These are phyloP conservation scores for Halcyon smyrnensis DNA, from an alignment of 2,797 vertebrate genomes.

Conservation along the genomic window DNA sequence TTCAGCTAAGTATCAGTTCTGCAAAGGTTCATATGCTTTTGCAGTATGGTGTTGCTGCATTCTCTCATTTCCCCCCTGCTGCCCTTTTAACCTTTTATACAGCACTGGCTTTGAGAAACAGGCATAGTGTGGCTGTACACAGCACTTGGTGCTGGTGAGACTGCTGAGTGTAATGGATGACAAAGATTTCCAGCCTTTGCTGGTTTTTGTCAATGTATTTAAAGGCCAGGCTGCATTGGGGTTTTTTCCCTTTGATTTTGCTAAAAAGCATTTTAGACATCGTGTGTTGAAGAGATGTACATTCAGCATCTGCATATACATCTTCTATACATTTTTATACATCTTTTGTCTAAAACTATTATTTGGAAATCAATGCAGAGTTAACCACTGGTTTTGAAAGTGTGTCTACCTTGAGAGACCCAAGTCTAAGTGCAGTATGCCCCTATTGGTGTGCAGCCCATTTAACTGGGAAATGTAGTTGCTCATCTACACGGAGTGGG, in stretches of 20 bases:
- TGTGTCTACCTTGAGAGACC: background rate
- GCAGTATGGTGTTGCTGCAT: background rate
- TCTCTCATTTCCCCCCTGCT: fast-evolving
- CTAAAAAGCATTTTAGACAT: background rate
- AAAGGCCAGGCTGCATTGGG: background rate
- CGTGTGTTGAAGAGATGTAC: background rate
- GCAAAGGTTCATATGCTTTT: background rate
- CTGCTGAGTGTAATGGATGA: background rate
- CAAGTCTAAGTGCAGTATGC: background rate
- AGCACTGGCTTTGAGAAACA: background rate
- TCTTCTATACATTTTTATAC: no score
- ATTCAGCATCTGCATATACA: background rate
- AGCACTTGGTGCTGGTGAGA: background rate
- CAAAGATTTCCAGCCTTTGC: background rate
- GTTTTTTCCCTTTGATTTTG: background rate
- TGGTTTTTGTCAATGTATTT: background rate
- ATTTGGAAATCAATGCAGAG: background rate
- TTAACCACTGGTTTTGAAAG: background rate
- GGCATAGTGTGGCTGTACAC: background rate
- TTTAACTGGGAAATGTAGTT: background rate
- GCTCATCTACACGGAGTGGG: background rate
- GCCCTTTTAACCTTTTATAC: background rate
- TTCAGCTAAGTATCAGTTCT: background rate
- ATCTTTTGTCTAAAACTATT: background rate
- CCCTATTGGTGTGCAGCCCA: background rate